Percentiles rank a stretch among this genome's conserved stretches.
These are phyloP conservation scores for Oxyruncus cristatus DNA, from an alignment of 2,113 vertebrate genomes.

Conservation along the genomic window DNA sequence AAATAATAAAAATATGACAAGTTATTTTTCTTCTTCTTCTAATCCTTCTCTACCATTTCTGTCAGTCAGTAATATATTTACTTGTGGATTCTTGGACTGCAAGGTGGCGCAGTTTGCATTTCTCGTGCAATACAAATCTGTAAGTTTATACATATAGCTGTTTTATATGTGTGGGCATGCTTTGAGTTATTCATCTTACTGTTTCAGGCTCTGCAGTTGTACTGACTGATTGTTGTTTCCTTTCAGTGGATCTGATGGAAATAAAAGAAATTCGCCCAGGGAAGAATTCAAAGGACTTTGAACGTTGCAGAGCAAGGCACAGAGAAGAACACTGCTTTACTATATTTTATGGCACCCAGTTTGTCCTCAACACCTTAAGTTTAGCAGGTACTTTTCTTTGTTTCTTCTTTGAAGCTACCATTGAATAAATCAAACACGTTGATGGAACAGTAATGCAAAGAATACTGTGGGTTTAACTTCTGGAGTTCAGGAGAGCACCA, in stretches of 20 bases:
- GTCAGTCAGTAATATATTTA: neutral
- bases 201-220: neutral
- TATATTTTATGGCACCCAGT: slow-evolving; percentile 90
- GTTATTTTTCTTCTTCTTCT: neutral
- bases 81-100: neutral
- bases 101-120: neutral
- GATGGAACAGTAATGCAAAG: neutral
- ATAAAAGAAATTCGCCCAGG: slow-evolving; percentile 92
- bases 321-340: slow-evolving; percentile 89
- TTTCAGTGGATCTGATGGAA: slow-evolving; percentile 92
- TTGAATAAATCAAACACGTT: neutral
- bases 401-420: neutral
- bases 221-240: neutral
- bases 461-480: neutral
- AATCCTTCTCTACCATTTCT: neutral
- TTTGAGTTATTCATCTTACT: neutral
- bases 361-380: slow-evolving; percentile 92
- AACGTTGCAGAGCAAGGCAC: slow-evolving; percentile 86
- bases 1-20: neutral
- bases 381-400: slow-evolving; percentile 80
- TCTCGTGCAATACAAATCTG: neutral
- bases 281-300: slow-evolving; percentile 93
- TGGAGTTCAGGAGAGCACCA: neutral
- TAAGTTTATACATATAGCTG: neutral
- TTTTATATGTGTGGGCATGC: neutral